A percentile compares a stretch with the other conserved stretches of the same genome.
Conservation (phyloP, 2,888 invertebrate species). For the Liposcelis brunnea region DNA sequence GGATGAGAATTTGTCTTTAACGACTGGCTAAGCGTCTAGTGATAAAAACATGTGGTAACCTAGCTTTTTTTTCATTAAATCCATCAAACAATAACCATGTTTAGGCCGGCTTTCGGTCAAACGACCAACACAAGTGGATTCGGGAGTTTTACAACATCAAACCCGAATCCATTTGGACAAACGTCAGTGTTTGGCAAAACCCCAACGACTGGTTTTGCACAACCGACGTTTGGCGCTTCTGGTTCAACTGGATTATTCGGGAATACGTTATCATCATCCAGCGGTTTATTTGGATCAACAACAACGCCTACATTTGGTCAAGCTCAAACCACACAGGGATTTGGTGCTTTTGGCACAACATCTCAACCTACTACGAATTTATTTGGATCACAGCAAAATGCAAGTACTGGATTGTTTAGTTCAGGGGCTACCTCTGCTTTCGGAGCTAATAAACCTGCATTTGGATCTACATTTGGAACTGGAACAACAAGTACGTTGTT, state of each 20-base stretch:
- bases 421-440: constrained; percentile 39
- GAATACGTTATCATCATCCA: constrained; percentile 17
- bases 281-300: constrained; percentile 43
- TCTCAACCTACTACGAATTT: constrained; percentile 24
- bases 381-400: constrained; percentile 32
- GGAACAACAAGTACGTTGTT: constrained; percentile 38
- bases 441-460: constrained; percentile 40
- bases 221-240: constrained; percentile 16
- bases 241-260: constrained; percentile 13
- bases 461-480: constrained; percentile 42
- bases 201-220: constrained; percentile 15
- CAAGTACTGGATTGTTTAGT: constrained; percentile 43
- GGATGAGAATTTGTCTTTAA: too few species aligned
- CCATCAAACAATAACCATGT: constrained; percentile 3
- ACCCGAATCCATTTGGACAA: constrained; percentile 44
- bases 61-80: background rate
- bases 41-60: background rate
- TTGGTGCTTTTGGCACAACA: constrained; percentile 25
- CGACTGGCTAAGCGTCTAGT: background rate
- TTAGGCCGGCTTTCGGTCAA: constrained; percentile 3
- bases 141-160: background rate
- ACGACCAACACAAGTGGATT: background rate
- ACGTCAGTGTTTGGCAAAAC: constrained; percentile 63
- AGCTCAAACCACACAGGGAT: constrained; percentile 34
- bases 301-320: constrained; percentile 48